A percentile compares a stretch with the other conserved stretches of the same genome.
phyloP scores from a whole-genome alignment of 2,888 invertebrate genomes.

The Drosophila meridiana region DNA sequence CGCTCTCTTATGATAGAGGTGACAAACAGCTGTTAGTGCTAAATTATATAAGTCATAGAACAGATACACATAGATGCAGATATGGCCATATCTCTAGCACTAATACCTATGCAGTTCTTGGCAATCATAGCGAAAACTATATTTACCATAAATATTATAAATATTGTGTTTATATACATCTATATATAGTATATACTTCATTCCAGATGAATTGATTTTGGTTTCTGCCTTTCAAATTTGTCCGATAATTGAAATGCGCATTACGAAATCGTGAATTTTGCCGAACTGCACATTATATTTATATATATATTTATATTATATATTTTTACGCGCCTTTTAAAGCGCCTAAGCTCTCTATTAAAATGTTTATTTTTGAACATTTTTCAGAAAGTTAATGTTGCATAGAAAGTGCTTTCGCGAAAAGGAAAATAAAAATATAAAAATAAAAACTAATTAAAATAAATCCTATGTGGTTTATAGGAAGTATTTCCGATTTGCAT shows the following conservation, averaged over 20 bases:
- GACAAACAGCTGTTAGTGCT: constrained; percentile 2
- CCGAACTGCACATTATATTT: background rate
- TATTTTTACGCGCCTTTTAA: background rate
- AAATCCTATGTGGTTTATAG: constrained; percentile 11
- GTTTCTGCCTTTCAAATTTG: constrained; percentile 19
- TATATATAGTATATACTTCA: constrained; percentile 1
- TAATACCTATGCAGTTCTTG: background rate
- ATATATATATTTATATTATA: background rate
- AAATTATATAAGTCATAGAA: constrained; percentile 1
- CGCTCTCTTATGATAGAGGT: constrained; percentile 28
- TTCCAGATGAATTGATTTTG: constrained; percentile 6
- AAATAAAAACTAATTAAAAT: constrained; percentile 5
- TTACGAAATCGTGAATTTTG: constrained; percentile 20
- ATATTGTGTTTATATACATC: background rate
- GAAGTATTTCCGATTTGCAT: constrained; percentile 66
- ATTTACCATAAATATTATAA: background rate
- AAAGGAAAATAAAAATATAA: background rate
- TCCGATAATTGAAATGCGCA: constrained; percentile 55
- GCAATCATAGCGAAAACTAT: background rate
- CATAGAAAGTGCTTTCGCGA: constrained; percentile 3
- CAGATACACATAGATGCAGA: constrained; percentile 1
- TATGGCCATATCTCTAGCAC: background rate
- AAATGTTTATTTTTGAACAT: constrained; percentile 2
- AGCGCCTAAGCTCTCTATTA: background rate
- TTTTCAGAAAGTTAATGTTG: constrained; percentile 9